These are phyloP conservation scores for Phenganax stokvisi DNA, from an alignment of 92 coral and sea anemone genomes.

Conservation along the genomic window DNA sequence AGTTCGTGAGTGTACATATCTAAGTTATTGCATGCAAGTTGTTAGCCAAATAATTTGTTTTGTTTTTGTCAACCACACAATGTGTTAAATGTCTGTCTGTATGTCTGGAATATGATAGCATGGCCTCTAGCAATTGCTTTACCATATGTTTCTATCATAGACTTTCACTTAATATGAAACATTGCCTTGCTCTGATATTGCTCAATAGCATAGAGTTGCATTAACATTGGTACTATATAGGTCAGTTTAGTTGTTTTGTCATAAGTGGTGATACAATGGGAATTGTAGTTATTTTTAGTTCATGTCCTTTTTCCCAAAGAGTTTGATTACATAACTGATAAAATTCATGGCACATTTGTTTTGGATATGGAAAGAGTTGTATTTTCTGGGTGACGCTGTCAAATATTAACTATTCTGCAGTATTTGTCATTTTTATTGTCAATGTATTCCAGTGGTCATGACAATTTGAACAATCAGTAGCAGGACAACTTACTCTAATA, in stretches of 20 bases:
- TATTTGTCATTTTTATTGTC: too few species aligned
- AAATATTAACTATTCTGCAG: too few species aligned
- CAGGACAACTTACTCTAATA: too few species aligned
- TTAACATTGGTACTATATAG: not conserved
- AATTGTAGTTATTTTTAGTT: conserved; percentile 23
- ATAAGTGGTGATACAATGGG: not conserved
- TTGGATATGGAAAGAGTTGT: not conserved
- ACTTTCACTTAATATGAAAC: conserved; percentile 3
- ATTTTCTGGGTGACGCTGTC: not conserved
- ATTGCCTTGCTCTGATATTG: not conserved
- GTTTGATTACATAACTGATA: conserved; percentile 33
- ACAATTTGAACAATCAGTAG: too few species aligned
- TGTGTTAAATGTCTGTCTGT: conserved; percentile 7
- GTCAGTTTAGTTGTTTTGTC: not conserved
- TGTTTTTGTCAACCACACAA: not conserved
- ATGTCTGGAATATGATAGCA: conserved; percentile 25
- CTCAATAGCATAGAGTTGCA: not conserved
- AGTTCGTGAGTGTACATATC: not conserved
- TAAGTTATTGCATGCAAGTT: not conserved
- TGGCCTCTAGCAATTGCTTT: conserved; percentile 12
- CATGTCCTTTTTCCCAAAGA: not conserved
- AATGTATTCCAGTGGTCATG: too few species aligned
- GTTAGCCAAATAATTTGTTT: not conserved
- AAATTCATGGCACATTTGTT: conserved; percentile 16
- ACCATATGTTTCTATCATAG: conserved; percentile 7